Percentiles rank a stretch among this genome's conserved stretches.
Conservation (phyloP, 2,113 vertebrate genomes). For the Corydoras maculifer region DNA sequence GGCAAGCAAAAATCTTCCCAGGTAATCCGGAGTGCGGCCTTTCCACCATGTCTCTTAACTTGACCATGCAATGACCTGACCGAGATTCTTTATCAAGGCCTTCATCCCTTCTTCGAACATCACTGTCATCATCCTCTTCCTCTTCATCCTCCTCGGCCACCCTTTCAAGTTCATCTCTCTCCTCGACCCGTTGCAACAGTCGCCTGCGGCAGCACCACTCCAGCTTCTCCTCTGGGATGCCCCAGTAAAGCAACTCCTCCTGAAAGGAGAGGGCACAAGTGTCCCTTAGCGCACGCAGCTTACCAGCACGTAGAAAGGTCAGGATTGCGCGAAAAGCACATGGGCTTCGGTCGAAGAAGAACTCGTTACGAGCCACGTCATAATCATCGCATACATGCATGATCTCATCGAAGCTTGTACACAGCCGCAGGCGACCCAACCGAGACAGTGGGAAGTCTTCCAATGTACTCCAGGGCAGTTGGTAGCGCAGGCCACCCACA, state of each 20-base stretch:
- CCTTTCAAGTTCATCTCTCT: constrained; percentile 82
- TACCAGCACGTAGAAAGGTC: constrained; percentile 87
- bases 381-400: constrained; percentile 93
- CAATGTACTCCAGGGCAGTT: constrained; percentile 91
- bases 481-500: constrained; percentile 90
- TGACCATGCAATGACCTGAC: constrained; percentile 76
- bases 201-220: constrained; percentile 92
- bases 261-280: constrained; percentile 94
- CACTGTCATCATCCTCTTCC: constrained; percentile 58
- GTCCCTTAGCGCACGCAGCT: constrained; percentile 84
- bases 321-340: constrained; percentile 91
- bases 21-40: constrained; percentile 92
- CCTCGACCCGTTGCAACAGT: constrained; percentile 87
- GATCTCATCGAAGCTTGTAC: constrained; percentile 93
- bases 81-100: constrained; percentile 59
- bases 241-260: constrained; percentile 97
- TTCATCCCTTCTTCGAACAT: constrained; percentile 60
- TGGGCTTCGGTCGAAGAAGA: constrained; percentile 96
- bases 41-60: constrained; percentile 95
- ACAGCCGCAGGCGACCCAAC: constrained; percentile 84
- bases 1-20: constrained; percentile 93
- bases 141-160: constrained; percentile 75
- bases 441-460: constrained; percentile 92
- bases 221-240: constrained; percentile 85
- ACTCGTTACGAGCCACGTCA: constrained; percentile 86